Conservation (phyloP, 2,113 vertebrate species). For the Callopanchax toddi region DNA sequence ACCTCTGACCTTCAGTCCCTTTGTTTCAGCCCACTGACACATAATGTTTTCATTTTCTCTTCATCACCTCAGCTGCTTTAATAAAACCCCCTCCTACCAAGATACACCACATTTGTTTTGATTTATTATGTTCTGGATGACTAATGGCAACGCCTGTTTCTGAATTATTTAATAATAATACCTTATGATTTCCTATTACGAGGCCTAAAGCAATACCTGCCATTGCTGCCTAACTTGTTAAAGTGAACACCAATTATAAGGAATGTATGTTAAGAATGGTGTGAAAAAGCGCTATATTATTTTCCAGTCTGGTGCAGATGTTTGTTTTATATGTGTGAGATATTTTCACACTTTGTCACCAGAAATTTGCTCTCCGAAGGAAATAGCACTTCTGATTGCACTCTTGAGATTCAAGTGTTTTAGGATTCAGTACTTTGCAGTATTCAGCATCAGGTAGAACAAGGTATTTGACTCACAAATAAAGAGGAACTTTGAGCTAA, state of each 20-base stretch:
- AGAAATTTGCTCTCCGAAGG: background rate
- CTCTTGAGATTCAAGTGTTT: slow-evolving; percentile 9
- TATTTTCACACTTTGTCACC: slow-evolving; percentile 4
- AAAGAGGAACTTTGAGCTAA: background rate
- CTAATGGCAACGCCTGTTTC: slow-evolving; percentile 19
- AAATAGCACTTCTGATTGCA: slow-evolving; percentile 11
- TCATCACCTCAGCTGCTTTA: background rate
- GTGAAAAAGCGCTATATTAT: background rate
- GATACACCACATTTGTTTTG: slow-evolving; percentile 15
- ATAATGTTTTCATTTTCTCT: slow-evolving; percentile 13
- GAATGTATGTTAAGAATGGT: background rate
- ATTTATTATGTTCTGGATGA: slow-evolving; percentile 33
- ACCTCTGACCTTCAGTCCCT: slow-evolving; percentile 1
- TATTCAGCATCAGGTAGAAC: slow-evolving; percentile 5
- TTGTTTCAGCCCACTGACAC: slow-evolving; percentile 1
- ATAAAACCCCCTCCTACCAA: slow-evolving; percentile 16
- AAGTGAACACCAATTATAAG: slow-evolving; percentile 6
- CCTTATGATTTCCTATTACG: slow-evolving; percentile 27
- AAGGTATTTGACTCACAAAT: background rate
- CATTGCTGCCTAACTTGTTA: slow-evolving; percentile 1
- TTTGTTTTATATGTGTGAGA: slow-evolving; percentile 9
- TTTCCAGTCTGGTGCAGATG: background rate
- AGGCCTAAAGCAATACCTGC: background rate
- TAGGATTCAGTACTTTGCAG: background rate
- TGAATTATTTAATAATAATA: slow-evolving; percentile 13